phyloP scores from a whole-genome alignment of 1,140 invertebrate species.

The Prorops nasuta region DNA sequence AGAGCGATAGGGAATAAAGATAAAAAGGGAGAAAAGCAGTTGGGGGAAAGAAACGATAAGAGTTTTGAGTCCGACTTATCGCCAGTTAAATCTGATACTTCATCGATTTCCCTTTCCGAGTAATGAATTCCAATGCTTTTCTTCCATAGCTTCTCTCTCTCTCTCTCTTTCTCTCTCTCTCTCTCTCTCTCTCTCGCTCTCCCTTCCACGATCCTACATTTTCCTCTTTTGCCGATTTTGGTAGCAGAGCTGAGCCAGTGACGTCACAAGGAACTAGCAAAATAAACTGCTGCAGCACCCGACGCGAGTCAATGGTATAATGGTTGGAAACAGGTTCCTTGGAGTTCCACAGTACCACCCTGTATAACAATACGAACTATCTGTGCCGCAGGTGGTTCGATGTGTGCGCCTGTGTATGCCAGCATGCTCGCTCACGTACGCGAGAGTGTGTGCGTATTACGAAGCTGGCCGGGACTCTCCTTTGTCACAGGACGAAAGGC shows the following conservation, averaged over 20 bases:
- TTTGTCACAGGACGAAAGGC: slow-evolving; percentile 48
- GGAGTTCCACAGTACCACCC: slow-evolving; percentile 3
- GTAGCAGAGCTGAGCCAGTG: too few species aligned
- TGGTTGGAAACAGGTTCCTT: slow-evolving; percentile 6
- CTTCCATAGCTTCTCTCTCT: too few species aligned
- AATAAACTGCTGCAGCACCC: too few species aligned
- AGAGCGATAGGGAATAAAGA: slow-evolving; percentile 13
- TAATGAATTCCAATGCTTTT: too few species aligned
- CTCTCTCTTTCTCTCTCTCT: too few species aligned
- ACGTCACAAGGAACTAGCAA: too few species aligned
- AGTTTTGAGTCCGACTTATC: slow-evolving; percentile 5
- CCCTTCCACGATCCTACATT: too few species aligned
- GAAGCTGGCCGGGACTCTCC: slow-evolving; percentile 34
- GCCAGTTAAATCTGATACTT: neutral
- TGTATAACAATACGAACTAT: slow-evolving; percentile 18
- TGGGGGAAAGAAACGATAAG: slow-evolving; percentile 9
- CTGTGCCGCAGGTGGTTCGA: neutral
- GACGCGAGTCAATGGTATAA: slow-evolving; percentile 7
- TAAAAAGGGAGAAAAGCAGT: slow-evolving; percentile 23
- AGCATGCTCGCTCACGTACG: too few species aligned
- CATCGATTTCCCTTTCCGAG: too few species aligned
- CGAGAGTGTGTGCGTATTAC: slow-evolving; percentile 10
- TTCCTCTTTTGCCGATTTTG: too few species aligned
- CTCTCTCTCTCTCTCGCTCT: too few species aligned
- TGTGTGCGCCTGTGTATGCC: neutral